Evolutionary conservation across 2,113 vertebrate genomes (phyloP).

Genomic region (Rhinichthys klamathensis): DNA sequence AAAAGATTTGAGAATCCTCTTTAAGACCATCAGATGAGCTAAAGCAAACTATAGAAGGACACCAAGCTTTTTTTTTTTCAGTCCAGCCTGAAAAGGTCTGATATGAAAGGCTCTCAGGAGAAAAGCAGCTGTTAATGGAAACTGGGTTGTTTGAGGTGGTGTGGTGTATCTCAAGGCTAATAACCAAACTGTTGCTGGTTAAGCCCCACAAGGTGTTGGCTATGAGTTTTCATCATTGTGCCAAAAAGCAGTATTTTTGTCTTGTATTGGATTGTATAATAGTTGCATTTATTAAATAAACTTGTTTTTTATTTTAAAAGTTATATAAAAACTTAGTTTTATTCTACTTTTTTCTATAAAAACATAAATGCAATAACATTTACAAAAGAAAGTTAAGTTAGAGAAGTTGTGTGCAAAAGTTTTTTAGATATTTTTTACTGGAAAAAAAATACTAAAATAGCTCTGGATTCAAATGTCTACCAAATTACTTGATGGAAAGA

Average conservation of each 20-base stretch:
- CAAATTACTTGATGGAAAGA: neutral
- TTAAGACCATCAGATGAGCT: conserved; percentile 10
- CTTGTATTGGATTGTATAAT: neutral
- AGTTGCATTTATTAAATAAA: neutral
- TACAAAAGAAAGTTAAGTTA: neutral
- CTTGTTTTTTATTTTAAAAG: neutral
- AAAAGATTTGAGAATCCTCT: conserved; percentile 18
- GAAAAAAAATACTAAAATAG: neutral
- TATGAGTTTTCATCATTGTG: conserved; percentile 1
- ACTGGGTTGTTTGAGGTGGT: neutral
- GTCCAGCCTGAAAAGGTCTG: conserved; percentile 24
- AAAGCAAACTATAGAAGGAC: neutral
- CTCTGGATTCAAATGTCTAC: neutral
- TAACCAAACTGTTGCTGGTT: neutral
- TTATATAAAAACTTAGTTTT: neutral
- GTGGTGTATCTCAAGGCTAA: neutral
- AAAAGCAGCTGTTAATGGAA: conserved; percentile 20
- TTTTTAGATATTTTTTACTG: too few species aligned
- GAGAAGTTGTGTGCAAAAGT: neutral
- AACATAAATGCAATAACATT: neutral
- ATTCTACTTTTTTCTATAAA: neutral
- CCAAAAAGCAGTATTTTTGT: neutral
- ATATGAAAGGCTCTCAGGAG: neutral
- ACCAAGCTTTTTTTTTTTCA: neutral
- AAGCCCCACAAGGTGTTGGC: neutral